Evolutionary conservation across 2,797 vertebrate genomes (phyloP), one percentile per base, ranked within the genome.

Genomic region (Alcedo quadribrachys): DNA sequence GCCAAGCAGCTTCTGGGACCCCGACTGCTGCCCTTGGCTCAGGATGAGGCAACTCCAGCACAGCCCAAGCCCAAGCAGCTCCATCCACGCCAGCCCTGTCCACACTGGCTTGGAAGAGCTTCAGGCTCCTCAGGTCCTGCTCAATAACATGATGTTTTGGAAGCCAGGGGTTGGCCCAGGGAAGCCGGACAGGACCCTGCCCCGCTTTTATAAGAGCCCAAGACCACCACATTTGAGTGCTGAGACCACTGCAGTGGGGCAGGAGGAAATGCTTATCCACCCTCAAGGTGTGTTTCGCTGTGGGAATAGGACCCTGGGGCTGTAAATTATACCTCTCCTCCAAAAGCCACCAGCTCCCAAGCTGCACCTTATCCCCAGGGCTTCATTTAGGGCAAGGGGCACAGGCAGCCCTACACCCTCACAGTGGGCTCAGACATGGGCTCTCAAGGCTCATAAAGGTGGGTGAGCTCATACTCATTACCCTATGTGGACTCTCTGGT

Each of bases 1-100:
- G 62, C 57, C 5, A 1, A 57, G 60, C 1, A 5, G 18, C 2
- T 2, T 71, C 69, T n/a, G 50, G 62, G 27, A 50, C 22, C 42
- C 30, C 0, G 1, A 30, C 15, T 8, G 0, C 18, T 22, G 11
- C 33, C 65, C n/a, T 18, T 5, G 1, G 16, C 79, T 70, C 54
- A 2, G 35, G 50, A 37, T 15, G 35, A 63, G 30, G n/a, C 58
- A 57, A 3, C 9, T 46, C 32, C 70, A 87, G 62, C 76, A 6
- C 14, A 45, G n/a, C 33, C 71, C 66, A 28, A 66, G 65, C 33
- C 17, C 77, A 30, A 30, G 35, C 22, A 17, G 37, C 58, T 12
- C 60, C 20, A 0, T 22, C 61, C 46, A 42, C 3, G 1, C 40
- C 76, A 55, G 28, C 8, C 42, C n/a, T 28, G 20, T 5, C 19